phyloP scores from a whole-genome alignment of 2,113 vertebrate genomes.

The Macheiramphus alcinus region DNA sequence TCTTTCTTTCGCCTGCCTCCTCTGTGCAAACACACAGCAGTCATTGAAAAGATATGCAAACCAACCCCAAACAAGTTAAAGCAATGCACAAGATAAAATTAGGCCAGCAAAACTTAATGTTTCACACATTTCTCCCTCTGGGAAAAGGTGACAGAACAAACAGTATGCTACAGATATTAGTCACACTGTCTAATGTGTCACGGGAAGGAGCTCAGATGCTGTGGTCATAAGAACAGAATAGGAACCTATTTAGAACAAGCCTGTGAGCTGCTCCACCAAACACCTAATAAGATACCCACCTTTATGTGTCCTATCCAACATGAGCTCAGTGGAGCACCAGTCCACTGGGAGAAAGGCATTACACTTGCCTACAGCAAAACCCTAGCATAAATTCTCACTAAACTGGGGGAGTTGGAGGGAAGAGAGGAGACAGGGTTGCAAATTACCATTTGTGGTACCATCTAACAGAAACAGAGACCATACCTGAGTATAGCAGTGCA shows the following conservation, averaged over 20 bases:
- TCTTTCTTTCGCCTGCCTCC: neutral
- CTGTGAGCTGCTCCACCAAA: neutral
- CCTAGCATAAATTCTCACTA: neutral
- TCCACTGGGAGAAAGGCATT: neutral
- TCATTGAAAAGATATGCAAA: neutral
- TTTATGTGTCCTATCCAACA: neutral
- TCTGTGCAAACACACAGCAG: neutral
- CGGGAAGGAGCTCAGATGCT: neutral
- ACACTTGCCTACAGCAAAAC: neutral
- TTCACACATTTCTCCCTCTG: conserved; percentile 32
- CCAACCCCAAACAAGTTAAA: neutral
- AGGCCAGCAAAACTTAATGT: conserved; percentile 26
- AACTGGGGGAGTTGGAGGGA: neutral
- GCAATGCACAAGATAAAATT: conserved; percentile 25
- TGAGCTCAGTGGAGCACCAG: neutral
- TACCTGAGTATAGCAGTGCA: neutral
- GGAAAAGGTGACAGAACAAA: conserved; percentile 62
- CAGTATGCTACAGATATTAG: conserved; percentile 57
- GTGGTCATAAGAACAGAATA: neutral
- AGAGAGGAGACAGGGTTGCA: neutral
- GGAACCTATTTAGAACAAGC: neutral
- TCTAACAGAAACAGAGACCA: neutral
- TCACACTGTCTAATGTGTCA: conserved; percentile 24
- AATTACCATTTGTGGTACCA: neutral
- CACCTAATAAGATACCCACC: neutral